Conservation (phyloP, 2,797 vertebrate genomes). For the Sebastes itinus region DNA sequence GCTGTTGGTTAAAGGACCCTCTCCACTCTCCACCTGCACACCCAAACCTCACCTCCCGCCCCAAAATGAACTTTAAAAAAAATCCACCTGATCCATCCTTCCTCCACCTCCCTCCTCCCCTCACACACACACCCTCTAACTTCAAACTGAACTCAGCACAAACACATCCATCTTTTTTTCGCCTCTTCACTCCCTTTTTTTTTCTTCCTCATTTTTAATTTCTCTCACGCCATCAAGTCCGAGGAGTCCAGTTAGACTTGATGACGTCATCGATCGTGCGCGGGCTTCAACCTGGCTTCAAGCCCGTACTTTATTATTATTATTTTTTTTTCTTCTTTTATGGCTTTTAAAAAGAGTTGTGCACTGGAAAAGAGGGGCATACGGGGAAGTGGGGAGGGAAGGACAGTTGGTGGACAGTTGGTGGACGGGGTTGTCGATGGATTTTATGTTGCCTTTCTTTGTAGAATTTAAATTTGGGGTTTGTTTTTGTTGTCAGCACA, state of each 20-base stretch:
- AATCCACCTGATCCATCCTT: slow-evolving; percentile 14
- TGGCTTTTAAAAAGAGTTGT: slow-evolving; percentile 67
- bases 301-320: slow-evolving; percentile 22
- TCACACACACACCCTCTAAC: neutral
- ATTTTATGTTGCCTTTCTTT: slow-evolving; percentile 73
- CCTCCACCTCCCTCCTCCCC: neutral
- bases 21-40: neutral
- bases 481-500: slow-evolving; percentile 56
- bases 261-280: slow-evolving; percentile 27
- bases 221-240: slow-evolving; percentile 17
- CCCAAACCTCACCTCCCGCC: neutral
- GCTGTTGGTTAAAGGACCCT: slow-evolving; percentile 30
- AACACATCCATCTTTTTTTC: slow-evolving; percentile 58
- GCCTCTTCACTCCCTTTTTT: slow-evolving; percentile 45
- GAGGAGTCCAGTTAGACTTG: slow-evolving; percentile 62
- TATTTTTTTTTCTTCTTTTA: slow-evolving; percentile 41
- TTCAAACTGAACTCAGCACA: slow-evolving; percentile 56
- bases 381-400: slow-evolving; percentile 24
- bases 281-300: slow-evolving; percentile 34
- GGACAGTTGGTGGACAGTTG: neutral
- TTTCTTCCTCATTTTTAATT: neutral
- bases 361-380: slow-evolving; percentile 75
- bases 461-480: slow-evolving; percentile 46
- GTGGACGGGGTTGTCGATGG: slow-evolving; percentile 18
- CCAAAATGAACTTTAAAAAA: slow-evolving; percentile 27